Percentiles rank a stretch among this genome's conserved stretches.
phyloP scores from a whole-genome alignment of 2,888 invertebrate species.

The Idaea straminata region DNA sequence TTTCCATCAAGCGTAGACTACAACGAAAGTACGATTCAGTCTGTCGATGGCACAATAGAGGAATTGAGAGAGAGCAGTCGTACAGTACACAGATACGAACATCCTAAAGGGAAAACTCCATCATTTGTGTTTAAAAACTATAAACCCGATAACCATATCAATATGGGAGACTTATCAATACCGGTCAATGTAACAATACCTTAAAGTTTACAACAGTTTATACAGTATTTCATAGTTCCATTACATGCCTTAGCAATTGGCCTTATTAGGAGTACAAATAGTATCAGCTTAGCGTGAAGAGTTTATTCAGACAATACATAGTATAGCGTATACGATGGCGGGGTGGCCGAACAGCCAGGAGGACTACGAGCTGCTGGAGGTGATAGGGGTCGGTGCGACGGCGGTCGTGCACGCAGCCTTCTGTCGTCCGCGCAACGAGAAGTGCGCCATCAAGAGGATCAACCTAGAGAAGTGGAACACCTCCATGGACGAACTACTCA shows the following conservation, averaged over 20 bases:
- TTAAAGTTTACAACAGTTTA: constrained; percentile 29
- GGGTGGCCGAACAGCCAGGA: constrained; percentile 96
- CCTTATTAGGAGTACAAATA: constrained; percentile 57
- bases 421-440: constrained; percentile 96
- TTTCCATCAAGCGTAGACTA: constrained; percentile 67
- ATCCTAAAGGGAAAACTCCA: constrained; percentile 20
- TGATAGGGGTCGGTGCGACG: constrained; percentile 98
- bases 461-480: constrained; percentile 99
- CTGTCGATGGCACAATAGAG: constrained; percentile 53
- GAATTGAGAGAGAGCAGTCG: constrained; percentile 52
- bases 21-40: constrained; percentile 37
- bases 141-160: constrained; percentile 58
- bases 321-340: constrained; percentile 46
- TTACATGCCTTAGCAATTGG: constrained; percentile 54
- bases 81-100: constrained; percentile 56
- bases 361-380: constrained; percentile 95
- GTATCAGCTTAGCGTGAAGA: constrained; percentile 23
- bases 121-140: constrained; percentile 53
- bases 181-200: constrained; percentile 32
- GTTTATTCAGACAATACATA: constrained; percentile 24
- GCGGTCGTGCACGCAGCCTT: constrained; percentile 98
- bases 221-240: constrained; percentile 28
- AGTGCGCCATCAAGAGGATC: constrained; percentile 99
- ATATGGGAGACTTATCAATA: constrained; percentile 57
- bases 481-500: constrained; percentile 98